phyloP scores from a whole-genome alignment of 2,888 invertebrate genomes.

The Drosophila buzzatii region DNA sequence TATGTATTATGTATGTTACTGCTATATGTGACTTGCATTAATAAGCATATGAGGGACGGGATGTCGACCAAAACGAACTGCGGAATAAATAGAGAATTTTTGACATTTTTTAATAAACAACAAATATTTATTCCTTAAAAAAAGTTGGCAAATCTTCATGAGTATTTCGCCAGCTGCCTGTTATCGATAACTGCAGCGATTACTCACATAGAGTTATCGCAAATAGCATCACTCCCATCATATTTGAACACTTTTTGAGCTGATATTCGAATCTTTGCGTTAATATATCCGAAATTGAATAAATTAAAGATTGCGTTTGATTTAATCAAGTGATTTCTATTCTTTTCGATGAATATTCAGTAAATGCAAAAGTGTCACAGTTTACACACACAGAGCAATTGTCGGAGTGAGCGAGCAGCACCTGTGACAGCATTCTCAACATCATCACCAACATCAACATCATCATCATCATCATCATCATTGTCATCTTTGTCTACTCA shows the following conservation, averaged over 20 bases:
- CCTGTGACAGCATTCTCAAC: constrained; percentile 16
- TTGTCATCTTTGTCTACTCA: not conserved
- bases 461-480: not conserved
- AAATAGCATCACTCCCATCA: not conserved
- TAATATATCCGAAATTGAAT: not conserved
- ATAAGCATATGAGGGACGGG: not conserved
- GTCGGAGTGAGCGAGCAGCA: constrained; percentile 19
- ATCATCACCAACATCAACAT: not conserved
- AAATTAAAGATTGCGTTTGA: not conserved
- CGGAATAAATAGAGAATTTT: not conserved
- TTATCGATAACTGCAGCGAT: not conserved
- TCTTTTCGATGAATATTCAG: not conserved
- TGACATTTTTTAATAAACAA: not conserved
- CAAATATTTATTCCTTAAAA: not conserved
- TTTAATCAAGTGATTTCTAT: not conserved
- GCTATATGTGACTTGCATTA: constrained; percentile 1
- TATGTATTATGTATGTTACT: not conserved
- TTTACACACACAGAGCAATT: not conserved
- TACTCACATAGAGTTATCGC: not conserved
- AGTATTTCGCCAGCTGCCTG: not conserved
- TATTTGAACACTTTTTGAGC: not conserved
- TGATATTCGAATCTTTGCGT: not conserved
- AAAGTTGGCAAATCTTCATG: not conserved
- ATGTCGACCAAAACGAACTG: not conserved
- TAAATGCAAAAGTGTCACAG: not conserved